These are phyloP conservation scores for Poecilia picta DNA, from an alignment of 2,797 vertebrate species.

Conservation along the genomic window DNA sequence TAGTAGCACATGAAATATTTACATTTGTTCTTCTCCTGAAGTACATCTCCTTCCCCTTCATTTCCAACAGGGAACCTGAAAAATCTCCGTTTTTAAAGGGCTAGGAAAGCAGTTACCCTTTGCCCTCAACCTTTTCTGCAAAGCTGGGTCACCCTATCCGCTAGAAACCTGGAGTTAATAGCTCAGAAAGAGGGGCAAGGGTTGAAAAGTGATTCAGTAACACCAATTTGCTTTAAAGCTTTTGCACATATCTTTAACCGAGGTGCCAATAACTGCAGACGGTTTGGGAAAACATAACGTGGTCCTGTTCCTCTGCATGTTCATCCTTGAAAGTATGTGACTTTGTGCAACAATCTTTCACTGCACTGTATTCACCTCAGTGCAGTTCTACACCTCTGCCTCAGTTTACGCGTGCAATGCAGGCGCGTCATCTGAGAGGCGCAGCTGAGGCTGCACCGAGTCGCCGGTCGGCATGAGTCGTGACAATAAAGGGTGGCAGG, in stretches of 20 bases:
- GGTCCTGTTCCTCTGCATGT: not conserved
- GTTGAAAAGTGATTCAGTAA: conserved; percentile 1
- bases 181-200: not conserved
- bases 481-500: conserved; percentile 83
- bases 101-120: conserved; percentile 1
- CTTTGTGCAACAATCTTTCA: conserved; percentile 31
- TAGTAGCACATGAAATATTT: not conserved
- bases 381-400: not conserved
- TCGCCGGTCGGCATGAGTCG: conserved; percentile 64
- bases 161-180: conserved; percentile 7
- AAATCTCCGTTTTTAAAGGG: not conserved
- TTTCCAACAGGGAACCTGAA: not conserved
- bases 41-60: not conserved
- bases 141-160: conserved; percentile 1
- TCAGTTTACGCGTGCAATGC: conserved; percentile 1
- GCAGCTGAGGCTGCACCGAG: conserved; percentile 54
- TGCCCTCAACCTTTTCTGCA: conserved; percentile 4
- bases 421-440: conserved; percentile 34
- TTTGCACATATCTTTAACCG: not conserved
- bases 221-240: conserved; percentile 2
- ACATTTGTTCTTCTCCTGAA: not conserved
- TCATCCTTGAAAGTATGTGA: conserved; percentile 23
- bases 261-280: not conserved
- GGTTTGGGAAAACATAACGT: not conserved
- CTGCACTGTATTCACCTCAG: conserved; percentile 6